Conservation (phyloP, 2,888 invertebrate species). For the Chloroclysta siterata region DNA sequence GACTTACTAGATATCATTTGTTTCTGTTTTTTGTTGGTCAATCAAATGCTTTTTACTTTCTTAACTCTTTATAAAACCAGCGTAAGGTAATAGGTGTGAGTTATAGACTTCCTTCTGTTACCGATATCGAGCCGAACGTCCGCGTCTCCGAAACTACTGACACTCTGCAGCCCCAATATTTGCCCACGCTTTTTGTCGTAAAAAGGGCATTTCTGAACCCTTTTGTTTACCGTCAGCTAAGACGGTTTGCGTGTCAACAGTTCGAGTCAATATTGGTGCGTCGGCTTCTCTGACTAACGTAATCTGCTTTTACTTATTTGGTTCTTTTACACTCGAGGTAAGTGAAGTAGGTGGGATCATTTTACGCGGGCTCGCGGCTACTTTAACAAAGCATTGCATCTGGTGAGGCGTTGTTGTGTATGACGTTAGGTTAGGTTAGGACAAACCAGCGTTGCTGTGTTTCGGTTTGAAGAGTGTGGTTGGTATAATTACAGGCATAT, state of each 20-base stretch:
- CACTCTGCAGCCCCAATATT: slow-evolving; percentile 60
- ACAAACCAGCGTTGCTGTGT: too few species aligned
- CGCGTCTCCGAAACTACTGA: slow-evolving; percentile 22
- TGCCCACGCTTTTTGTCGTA: slow-evolving; percentile 79
- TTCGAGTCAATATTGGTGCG: slow-evolving; percentile 73
- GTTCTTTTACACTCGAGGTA: slow-evolving; percentile 58
- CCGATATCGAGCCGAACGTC: slow-evolving; percentile 3
- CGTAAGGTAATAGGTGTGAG: not conserved
- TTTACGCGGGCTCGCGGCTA: slow-evolving; percentile 53
- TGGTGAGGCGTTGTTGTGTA: slow-evolving; percentile 18
- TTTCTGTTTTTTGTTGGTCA: too few species aligned
- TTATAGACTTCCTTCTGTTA: not conserved
- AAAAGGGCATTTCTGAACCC: slow-evolving; percentile 84
- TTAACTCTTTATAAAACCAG: too few species aligned
- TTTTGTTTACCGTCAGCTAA: slow-evolving; percentile 79
- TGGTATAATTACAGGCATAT: too few species aligned
- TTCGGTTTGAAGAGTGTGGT: too few species aligned
- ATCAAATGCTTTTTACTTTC: too few species aligned
- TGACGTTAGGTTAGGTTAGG: not conserved
- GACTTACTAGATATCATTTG: too few species aligned
- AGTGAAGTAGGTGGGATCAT: slow-evolving; percentile 55
- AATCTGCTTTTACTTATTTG: slow-evolving; percentile 67
- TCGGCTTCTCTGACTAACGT: slow-evolving; percentile 74
- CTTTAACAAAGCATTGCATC: slow-evolving; percentile 45
- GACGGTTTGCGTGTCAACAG: slow-evolving; percentile 83